Percentiles rank a stretch among this genome's conserved stretches.
Evolutionary conservation across 1,140 invertebrate genomes (phyloP).

Genomic region (Chironomus tepperi): DNA sequence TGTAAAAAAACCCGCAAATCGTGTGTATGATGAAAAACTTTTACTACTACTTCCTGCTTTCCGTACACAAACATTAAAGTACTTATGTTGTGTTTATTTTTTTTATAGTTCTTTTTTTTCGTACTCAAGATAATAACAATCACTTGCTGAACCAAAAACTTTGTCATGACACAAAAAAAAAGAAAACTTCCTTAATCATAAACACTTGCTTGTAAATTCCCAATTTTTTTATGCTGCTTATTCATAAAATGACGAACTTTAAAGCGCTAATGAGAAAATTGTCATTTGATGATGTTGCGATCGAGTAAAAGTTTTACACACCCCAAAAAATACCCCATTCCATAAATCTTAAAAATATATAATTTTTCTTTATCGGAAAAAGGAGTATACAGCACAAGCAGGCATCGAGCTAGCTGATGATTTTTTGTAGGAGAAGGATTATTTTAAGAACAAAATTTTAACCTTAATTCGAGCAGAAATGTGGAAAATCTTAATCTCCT

Average conservation of each 20-base stretch:
- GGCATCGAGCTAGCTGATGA: too few relatives aligned
- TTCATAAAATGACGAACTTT: not conserved
- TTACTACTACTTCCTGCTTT: not conserved
- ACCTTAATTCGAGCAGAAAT: slow-evolving; percentile 24
- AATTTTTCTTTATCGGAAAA: not conserved
- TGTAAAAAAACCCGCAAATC: slow-evolving; percentile 6
- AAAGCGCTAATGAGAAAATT: slow-evolving; percentile 16
- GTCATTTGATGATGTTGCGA: slow-evolving; percentile 2
- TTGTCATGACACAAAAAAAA: too few relatives aligned
- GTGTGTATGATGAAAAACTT: slow-evolving; percentile 13
- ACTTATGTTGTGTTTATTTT: slow-evolving; percentile 2
- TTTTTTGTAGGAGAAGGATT: not conserved
- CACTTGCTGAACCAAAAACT: not conserved
- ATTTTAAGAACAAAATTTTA: slow-evolving; percentile 23
- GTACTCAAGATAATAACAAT: not conserved
- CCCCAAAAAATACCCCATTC: too few relatives aligned
- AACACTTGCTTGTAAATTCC: too few relatives aligned
- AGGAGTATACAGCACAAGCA: not conserved
- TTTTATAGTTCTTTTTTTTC: not conserved
- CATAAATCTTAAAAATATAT: too few relatives aligned
- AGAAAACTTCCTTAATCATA: not conserved
- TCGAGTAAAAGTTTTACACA: too few relatives aligned
- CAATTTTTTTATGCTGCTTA: too few relatives aligned
- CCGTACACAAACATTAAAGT: not conserved
- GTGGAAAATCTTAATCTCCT: slow-evolving; percentile 23